phyloP scores from a whole-genome alignment of 1,140 invertebrate species.

The Bombus sibiricus region DNA sequence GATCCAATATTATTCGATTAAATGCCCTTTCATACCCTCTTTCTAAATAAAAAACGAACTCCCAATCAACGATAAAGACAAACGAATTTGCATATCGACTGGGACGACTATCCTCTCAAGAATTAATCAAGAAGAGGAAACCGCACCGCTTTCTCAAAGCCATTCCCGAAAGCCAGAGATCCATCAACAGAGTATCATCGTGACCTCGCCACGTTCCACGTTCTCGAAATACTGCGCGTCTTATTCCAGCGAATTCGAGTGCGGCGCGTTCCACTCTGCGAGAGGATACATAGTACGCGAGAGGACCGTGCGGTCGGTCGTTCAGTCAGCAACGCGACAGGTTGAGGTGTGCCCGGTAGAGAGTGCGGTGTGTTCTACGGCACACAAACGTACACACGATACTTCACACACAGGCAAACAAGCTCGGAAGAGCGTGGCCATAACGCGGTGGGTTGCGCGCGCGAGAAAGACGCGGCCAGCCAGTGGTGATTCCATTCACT shows the following conservation, averaged over 20 bases:
- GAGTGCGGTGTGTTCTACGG: constrained; percentile 53
- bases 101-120: background rate
- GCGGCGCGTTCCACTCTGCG: constrained; percentile 27
- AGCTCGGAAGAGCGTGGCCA: constrained; percentile 1
- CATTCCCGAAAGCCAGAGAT: background rate
- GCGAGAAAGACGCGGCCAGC: constrained; percentile 68
- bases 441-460: constrained; percentile 46
- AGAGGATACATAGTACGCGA: constrained; percentile 54
- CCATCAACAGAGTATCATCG: background rate
- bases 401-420: background rate
- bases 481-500: constrained; percentile 83
- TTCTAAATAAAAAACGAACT: no score
- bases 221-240: background rate
- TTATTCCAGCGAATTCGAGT: constrained; percentile 38
- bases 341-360: constrained; percentile 75
- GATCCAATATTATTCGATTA: background rate
- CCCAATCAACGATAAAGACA: background rate
- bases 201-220: background rate
- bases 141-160: background rate
- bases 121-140: background rate
- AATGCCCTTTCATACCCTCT: background rate
- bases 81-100: background rate
- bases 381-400: background rate
- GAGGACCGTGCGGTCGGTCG: constrained; percentile 53
- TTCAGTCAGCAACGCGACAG: constrained; percentile 74